These are phyloP conservation scores for Zophobas morio DNA, from an alignment of 1,140 invertebrate genomes.

Conservation along the genomic window DNA sequence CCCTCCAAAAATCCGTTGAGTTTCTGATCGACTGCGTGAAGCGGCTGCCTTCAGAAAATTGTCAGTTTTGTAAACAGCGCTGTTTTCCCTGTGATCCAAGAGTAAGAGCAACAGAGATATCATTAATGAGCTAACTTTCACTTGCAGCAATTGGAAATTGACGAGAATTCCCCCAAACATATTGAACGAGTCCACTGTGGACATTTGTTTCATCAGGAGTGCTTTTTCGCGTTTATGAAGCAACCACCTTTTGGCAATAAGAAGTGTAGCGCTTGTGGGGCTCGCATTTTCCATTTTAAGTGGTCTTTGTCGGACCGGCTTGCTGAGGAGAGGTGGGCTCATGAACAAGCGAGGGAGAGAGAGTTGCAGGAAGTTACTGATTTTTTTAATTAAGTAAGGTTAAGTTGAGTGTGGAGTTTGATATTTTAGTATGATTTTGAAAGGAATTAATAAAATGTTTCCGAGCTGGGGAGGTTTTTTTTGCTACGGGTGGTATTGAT, in stretches of 20 bases:
- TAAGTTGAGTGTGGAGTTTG: too few species aligned
- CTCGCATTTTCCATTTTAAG: constrained; percentile 82
- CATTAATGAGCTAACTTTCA: constrained; percentile 44
- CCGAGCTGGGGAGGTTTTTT: background rate
- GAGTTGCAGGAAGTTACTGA: constrained; percentile 84
- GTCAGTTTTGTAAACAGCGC: constrained; percentile 75
- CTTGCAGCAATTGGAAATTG: constrained; percentile 69
- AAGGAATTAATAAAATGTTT: background rate
- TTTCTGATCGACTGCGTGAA: constrained; percentile 78
- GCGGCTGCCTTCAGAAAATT: constrained; percentile 74
- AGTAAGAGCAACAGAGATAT: constrained; percentile 58
- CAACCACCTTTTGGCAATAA: constrained; percentile 84
- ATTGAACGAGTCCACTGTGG: constrained; percentile 84
- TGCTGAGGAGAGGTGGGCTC: constrained; percentile 84
- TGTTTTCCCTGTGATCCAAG: constrained; percentile 76
- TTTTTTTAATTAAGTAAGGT: constrained; percentile 69
- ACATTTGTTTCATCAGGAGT: constrained; percentile 82
- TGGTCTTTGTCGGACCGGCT: constrained; percentile 81
- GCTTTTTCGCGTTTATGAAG: constrained; percentile 81
- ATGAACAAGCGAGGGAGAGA: constrained; percentile 81
- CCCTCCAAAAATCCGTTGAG: constrained; percentile 73
- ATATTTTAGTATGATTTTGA: constrained; percentile 3
- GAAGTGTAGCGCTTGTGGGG: constrained; percentile 70
- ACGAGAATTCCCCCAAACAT: constrained; percentile 74
- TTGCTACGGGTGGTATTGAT: background rate